These are phyloP conservation scores for Acleris sparsana DNA, from an alignment of 2,888 invertebrate species.

Conservation along the genomic window DNA sequence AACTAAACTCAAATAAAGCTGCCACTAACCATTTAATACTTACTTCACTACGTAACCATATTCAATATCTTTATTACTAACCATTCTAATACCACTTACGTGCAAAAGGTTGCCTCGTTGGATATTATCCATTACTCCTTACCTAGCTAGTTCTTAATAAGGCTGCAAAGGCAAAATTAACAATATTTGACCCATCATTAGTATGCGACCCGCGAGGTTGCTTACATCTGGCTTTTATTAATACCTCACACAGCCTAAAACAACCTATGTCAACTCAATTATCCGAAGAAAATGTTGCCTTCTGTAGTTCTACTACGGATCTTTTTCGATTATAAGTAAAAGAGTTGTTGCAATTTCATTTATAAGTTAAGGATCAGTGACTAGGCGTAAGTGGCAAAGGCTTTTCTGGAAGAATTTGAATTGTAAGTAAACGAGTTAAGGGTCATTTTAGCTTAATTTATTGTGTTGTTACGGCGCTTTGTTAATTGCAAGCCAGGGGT, in stretches of 20 bases:
- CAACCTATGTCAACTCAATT: background rate
- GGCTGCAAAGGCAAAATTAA: constrained; percentile 40
- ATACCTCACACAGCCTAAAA: constrained; percentile 7
- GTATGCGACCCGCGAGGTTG: constrained; percentile 39
- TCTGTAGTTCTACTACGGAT: background rate
- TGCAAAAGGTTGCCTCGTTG: background rate
- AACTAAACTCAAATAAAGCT: background rate
- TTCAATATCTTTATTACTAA: constrained; percentile 14
- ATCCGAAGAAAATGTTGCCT: background rate
- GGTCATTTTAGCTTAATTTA: background rate
- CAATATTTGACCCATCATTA: constrained; percentile 40
- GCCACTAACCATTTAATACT: background rate
- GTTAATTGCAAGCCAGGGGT: constrained; percentile 23
- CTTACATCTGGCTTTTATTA: constrained; percentile 36
- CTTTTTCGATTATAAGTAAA: background rate
- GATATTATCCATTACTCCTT: constrained; percentile 11
- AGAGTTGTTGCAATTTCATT: background rate
- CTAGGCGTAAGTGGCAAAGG: constrained; percentile 5
- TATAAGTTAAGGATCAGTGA: constrained; percentile 3
- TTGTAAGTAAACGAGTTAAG: constrained; percentile 1
- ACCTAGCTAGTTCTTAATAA: constrained; percentile 35
- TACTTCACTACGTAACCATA: background rate
- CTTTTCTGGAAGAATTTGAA: constrained; percentile 2
- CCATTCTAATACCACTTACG: constrained; percentile 7
- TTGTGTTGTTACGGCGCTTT: constrained; percentile 4